Evolutionary conservation across 2,113 vertebrate genomes (phyloP).

Genomic region (Labrus mixtus): DNA sequence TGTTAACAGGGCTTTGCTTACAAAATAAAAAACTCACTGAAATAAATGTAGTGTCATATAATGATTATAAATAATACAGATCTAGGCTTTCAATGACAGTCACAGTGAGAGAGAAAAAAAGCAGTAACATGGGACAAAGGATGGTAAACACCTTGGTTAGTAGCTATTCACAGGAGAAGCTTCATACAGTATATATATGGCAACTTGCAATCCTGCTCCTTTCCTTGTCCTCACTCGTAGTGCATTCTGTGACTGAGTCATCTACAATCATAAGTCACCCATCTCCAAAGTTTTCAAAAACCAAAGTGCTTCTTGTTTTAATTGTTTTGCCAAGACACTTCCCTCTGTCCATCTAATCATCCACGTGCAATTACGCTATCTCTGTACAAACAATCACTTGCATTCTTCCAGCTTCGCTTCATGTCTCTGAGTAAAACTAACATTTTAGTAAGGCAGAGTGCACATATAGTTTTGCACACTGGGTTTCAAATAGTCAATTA

Average conservation of each 20-base stretch:
- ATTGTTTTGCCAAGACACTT: background rate
- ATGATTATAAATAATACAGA: constrained; percentile 36
- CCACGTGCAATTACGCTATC: constrained; percentile 18
- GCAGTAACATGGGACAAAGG: constrained; percentile 21
- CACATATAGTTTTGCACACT: constrained; percentile 8
- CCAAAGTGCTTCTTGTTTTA: constrained; percentile 35
- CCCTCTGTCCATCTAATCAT: constrained; percentile 1
- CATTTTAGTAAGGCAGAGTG: constrained; percentile 39
- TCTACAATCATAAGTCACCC: constrained; percentile 71
- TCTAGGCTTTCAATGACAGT: constrained; percentile 12
- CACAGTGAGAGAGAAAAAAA: constrained; percentile 38
- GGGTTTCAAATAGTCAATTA: background rate
- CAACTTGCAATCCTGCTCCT: background rate
- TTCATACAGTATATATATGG: constrained; percentile 13
- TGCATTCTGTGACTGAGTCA: constrained; percentile 42
- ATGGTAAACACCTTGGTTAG: constrained; percentile 49
- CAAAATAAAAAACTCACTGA: constrained; percentile 38
- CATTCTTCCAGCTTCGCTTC: constrained; percentile 9
- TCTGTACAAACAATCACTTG: constrained; percentile 38
- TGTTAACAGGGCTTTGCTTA: constrained; percentile 64
- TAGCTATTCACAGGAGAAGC: constrained; percentile 53
- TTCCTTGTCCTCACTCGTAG: constrained; percentile 47
- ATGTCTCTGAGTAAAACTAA: constrained; percentile 11
- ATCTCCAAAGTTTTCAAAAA: constrained; percentile 29
- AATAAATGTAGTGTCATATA: constrained; percentile 18